Evolutionary conservation across 1,140 invertebrate species (phyloP).

Genomic region (Vollenhovia emeryi): DNA sequence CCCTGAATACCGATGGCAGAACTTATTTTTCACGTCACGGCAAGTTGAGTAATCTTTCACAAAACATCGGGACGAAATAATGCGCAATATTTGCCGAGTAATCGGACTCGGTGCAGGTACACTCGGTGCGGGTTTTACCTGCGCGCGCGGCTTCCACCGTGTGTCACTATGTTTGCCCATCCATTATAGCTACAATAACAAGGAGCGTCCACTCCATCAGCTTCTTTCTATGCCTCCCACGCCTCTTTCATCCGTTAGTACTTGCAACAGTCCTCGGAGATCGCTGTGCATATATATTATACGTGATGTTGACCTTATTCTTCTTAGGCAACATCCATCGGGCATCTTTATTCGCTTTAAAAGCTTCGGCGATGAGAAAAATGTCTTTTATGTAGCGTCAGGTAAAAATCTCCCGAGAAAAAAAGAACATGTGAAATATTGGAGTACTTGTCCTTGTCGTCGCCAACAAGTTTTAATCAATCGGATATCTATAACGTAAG

Average conservation of each 20-base stretch:
- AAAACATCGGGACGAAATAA: constrained; percentile 54
- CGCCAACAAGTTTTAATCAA: background rate
- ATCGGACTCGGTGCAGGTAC: constrained; percentile 51
- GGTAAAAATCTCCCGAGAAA: background rate
- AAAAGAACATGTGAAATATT: background rate
- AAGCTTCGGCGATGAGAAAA: constrained; percentile 8
- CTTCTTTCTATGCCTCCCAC: constrained; percentile 63
- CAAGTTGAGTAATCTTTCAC: constrained; percentile 50
- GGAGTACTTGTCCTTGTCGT: background rate
- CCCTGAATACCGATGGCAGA: background rate
- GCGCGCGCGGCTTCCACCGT: constrained; percentile 64
- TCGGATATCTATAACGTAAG: background rate
- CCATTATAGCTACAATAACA: constrained; percentile 74
- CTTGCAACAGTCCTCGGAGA: constrained; percentile 64
- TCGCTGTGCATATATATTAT: constrained; percentile 52
- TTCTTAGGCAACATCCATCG: constrained; percentile 49
- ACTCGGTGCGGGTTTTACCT: constrained; percentile 55
- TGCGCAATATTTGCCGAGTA: constrained; percentile 54
- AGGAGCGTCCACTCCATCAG: constrained; percentile 70
- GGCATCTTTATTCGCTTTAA: constrained; percentile 40
- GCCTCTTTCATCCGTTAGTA: constrained; percentile 48
- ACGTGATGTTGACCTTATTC: constrained; percentile 69
- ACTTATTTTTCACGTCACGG: constrained; percentile 41
- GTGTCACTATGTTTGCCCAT: constrained; percentile 71
- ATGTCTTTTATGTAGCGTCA: background rate